A percentile compares a stretch with the other conserved stretches of the same genome.
Evolutionary conservation across 1,140 invertebrate genomes (phyloP).

Genomic region (Drosophila bifasciata): DNA sequence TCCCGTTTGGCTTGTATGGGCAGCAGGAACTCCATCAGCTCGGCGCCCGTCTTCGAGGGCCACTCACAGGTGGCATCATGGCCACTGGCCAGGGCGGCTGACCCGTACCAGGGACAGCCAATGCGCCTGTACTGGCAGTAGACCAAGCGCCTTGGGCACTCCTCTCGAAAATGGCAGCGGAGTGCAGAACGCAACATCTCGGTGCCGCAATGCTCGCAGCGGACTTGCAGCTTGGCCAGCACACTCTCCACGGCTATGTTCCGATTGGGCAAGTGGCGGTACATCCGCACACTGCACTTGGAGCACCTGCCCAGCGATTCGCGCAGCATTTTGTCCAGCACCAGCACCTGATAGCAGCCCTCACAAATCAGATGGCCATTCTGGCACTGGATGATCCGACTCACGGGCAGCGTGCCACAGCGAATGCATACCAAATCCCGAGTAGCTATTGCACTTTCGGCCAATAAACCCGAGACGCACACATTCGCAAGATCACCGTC

Average conservation of each 20-base stretch:
- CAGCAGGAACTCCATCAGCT: constrained; percentile 15
- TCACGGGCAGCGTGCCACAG: constrained; percentile 6
- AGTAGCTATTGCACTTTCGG: too few species aligned
- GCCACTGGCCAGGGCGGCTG: too few species aligned
- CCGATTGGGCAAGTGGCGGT: constrained; percentile 16
- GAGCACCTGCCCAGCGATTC: constrained; percentile 30
- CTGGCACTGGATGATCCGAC: constrained; percentile 21
- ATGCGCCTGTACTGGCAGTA: constrained; percentile 36
- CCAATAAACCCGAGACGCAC: too few species aligned
- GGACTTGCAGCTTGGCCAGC: background rate
- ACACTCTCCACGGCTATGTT: background rate
- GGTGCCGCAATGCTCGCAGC: constrained; percentile 13
- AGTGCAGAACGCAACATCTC: constrained; percentile 1
- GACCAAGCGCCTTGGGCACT: constrained; percentile 10
- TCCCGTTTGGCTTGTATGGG: background rate
- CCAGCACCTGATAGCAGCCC: constrained; percentile 45
- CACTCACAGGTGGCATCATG: constrained; percentile 20
- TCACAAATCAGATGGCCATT: constrained; percentile 33
- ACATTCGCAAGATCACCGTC: too few species aligned
- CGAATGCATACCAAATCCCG: too few species aligned
- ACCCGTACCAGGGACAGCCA: constrained; percentile 40
- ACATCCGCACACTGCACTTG: constrained; percentile 22
- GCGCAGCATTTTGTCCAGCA: constrained; percentile 39
- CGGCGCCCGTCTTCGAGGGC: constrained; percentile 4
- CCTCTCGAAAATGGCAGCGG: background rate